Conservation (phyloP, 2,888 invertebrate genomes). For the Deilephila porcellus region DNA sequence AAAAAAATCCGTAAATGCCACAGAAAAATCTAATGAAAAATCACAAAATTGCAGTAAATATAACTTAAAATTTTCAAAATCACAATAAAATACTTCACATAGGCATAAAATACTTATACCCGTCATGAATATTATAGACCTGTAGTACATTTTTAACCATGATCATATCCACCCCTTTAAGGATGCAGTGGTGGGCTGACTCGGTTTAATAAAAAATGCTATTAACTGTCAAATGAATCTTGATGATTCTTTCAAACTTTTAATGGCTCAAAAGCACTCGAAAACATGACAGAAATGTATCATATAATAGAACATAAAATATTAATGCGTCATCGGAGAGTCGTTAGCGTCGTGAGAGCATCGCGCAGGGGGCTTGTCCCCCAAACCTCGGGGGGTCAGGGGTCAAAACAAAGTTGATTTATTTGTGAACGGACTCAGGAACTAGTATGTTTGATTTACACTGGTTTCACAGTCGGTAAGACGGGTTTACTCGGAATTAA, state of each 20-base stretch:
- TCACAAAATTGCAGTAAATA: too few relatives aligned
- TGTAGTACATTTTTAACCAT: too few relatives aligned
- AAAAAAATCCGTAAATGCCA: too few relatives aligned
- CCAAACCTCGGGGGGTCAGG: constrained; percentile 58
- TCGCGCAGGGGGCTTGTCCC: constrained; percentile 49
- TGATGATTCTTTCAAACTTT: constrained; percentile 34
- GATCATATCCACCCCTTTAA: neutral
- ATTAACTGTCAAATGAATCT: constrained; percentile 1
- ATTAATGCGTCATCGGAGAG: constrained; percentile 53
- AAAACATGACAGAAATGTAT: constrained; percentile 21
- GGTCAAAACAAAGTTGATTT: constrained; percentile 74
- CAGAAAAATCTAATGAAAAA: too few relatives aligned
- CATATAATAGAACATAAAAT: constrained; percentile 52
- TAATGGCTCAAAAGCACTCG: constrained; percentile 16
- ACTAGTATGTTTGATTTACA: constrained; percentile 32
- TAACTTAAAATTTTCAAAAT: too few relatives aligned
- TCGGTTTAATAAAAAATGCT: neutral
- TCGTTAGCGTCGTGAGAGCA: constrained; percentile 58
- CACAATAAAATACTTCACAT: too few relatives aligned
- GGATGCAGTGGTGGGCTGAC: neutral
- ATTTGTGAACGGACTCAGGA: constrained; percentile 48
- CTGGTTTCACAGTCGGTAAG: constrained; percentile 31
- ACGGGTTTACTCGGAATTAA: constrained; percentile 23
- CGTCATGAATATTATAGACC: too few relatives aligned
- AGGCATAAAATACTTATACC: too few relatives aligned